Conservation (phyloP, 2,113 vertebrate species). For the Crotalus tigris region DNA sequence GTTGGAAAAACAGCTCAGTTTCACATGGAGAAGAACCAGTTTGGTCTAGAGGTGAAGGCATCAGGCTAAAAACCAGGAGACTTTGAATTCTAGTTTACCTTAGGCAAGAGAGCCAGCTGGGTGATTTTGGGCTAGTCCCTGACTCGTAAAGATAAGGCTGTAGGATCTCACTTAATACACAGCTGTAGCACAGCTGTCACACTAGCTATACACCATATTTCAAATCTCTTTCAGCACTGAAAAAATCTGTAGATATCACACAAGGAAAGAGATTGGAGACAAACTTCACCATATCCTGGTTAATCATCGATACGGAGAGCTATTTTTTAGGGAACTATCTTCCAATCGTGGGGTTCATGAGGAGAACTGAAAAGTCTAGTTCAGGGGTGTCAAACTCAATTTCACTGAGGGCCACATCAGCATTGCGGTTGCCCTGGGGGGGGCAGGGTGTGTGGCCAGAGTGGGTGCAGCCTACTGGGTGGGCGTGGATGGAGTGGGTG, state of each 20-base stretch:
- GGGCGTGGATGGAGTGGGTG: no score
- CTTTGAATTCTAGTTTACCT: neutral
- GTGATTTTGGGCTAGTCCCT: neutral
- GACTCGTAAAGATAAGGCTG: neutral
- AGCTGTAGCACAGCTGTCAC: neutral
- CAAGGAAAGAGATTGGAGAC: neutral
- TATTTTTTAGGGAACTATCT: neutral
- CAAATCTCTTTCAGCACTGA: neutral
- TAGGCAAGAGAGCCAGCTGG: neutral
- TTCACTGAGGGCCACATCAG: no score
- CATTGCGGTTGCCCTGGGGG: no score
- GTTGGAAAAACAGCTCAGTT: neutral
- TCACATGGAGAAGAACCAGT: neutral
- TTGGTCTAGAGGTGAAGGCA: neutral
- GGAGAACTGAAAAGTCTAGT: neutral
- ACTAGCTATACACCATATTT: neutral
- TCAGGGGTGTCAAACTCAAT: neutral
- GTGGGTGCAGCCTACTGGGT: no score
- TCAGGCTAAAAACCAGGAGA: neutral
- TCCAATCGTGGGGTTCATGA: neutral
- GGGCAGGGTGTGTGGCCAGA: no score
- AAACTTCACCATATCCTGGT: neutral
- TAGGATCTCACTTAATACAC: neutral
- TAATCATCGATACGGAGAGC: neutral
- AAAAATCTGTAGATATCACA: neutral